These are phyloP conservation scores for Fregetta grallaria DNA, from an alignment of 2,113 vertebrate species.

Conservation along the genomic window DNA sequence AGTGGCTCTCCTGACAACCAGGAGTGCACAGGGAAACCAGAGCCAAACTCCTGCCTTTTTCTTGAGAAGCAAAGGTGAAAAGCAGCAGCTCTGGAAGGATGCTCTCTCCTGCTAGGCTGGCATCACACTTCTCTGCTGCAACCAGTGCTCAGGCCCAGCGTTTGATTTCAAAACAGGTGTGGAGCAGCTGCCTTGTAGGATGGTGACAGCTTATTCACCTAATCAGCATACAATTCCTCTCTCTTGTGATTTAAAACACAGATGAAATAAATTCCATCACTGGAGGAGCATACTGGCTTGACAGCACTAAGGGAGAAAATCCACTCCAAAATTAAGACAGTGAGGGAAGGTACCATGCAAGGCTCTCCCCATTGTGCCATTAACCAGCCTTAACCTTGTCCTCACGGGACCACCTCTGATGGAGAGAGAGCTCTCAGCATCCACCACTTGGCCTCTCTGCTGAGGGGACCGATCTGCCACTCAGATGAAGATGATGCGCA, in stretches of 20 bases:
- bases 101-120: not conserved
- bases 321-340: not conserved
- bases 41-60: not conserved
- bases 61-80: not conserved
- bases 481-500: not conserved
- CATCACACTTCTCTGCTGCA: not conserved
- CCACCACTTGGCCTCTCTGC: not conserved
- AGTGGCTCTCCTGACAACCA: not conserved
- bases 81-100: not conserved
- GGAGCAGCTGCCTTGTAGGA: not conserved
- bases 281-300: not conserved
- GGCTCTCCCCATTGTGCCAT: not conserved
- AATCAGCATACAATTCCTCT: not conserved
- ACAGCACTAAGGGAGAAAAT: not conserved
- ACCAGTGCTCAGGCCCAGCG: not conserved
- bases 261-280: not conserved
- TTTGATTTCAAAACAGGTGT: not conserved
- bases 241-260: not conserved
- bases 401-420: fast-evolving
- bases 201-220: not conserved
- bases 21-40: not conserved
- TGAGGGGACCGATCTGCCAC: not conserved
- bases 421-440: not conserved
- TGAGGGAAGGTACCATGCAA: not conserved
- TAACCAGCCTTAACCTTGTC: not conserved